Evolutionary conservation across 1,140 invertebrate species (phyloP), one percentile per base, ranked within the genome.

Genomic region (Hycleus cichorii): DNA sequence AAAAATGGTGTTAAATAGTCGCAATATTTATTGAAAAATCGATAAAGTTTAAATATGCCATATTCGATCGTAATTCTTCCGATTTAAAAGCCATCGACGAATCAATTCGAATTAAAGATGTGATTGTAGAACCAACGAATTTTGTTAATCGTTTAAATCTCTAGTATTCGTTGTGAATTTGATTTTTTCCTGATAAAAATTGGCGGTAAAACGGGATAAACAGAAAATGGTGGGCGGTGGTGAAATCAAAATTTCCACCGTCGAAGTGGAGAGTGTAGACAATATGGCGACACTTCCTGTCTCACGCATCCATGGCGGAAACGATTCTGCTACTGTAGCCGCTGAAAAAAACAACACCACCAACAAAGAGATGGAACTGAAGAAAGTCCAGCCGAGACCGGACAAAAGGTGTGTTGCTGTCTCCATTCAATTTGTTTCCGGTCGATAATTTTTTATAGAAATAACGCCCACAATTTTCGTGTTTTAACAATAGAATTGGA

Each of bases 261-360:
- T 91, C 59, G 88, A 90, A 73, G 81, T 88, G 66, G 87, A 89
- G 74, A 80, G 86, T 48, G 83, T 86, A 58, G 88, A 90, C 77
- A 89, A 90, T 73, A 90, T 89, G 82, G 88, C 89, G 64, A 91
- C 89, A 6, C 79, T 91, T 72, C 89, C 88, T 49, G 88, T 90
- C 27, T 75, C 69, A 67, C 74, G 69, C 52, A 61, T 62, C 18
- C 64, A 70, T 53, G 68, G 62, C 45, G 61, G 64, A 32, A 65
- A 64, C 43, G 54, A 58, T 53, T 52, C 18, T 18, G 18, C 18
- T 18, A 18, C 18, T 18, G 18, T 18, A 18, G 18, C 51, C 43
- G 66, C 64, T 43, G 77, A 78, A 70, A 84, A 85, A 66, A 86
- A 83, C 70, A 89, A 88, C 70, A 83, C 83, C 40, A 83, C 87